These are phyloP conservation scores for Agrenia bidenticulata DNA, from an alignment of 2,888 invertebrate genomes.

Conservation along the genomic window DNA sequence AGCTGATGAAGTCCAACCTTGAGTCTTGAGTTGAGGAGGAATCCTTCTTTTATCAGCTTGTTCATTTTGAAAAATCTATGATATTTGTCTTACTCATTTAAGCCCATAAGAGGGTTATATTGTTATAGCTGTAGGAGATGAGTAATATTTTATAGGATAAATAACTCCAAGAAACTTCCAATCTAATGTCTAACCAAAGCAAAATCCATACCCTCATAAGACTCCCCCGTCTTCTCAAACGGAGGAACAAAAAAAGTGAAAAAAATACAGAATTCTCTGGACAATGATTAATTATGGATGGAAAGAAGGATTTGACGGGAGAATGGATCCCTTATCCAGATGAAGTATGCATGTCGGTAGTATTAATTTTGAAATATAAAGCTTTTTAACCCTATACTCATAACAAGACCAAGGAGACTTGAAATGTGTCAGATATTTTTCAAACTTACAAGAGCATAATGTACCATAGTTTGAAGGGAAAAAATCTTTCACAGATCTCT, in stretches of 20 bases:
- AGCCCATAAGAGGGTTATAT: no score
- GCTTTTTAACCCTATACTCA: no score
- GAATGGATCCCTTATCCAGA: slow-evolving; percentile 6
- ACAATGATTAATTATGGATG: slow-evolving; percentile 54
- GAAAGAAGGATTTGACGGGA: slow-evolving; percentile 48
- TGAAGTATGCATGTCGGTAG: background rate
- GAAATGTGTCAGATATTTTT: slow-evolving; percentile 20
- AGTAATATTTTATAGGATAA: no score
- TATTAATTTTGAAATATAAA: no score
- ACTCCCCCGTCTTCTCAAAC: slow-evolving; percentile 20
- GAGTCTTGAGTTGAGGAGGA: slow-evolving; percentile 18
- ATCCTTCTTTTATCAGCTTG: slow-evolving; percentile 48
- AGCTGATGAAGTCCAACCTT: slow-evolving; percentile 3
- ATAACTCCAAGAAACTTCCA: no score
- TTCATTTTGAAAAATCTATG: slow-evolving; percentile 52
- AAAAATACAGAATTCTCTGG: slow-evolving; percentile 50
- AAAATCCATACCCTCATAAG: slow-evolving; percentile 7
- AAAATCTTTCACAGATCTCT: background rate
- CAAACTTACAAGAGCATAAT: slow-evolving; percentile 12
- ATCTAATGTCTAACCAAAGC: background rate
- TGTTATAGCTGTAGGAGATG: no score
- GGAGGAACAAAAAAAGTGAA: slow-evolving; percentile 45
- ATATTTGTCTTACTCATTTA: slow-evolving; percentile 49
- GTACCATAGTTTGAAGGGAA: background rate
- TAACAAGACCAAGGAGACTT: slow-evolving; percentile 6